phyloP scores from a whole-genome alignment of 2,797 vertebrate species.

The Heteromormyrus szaboi region DNA sequence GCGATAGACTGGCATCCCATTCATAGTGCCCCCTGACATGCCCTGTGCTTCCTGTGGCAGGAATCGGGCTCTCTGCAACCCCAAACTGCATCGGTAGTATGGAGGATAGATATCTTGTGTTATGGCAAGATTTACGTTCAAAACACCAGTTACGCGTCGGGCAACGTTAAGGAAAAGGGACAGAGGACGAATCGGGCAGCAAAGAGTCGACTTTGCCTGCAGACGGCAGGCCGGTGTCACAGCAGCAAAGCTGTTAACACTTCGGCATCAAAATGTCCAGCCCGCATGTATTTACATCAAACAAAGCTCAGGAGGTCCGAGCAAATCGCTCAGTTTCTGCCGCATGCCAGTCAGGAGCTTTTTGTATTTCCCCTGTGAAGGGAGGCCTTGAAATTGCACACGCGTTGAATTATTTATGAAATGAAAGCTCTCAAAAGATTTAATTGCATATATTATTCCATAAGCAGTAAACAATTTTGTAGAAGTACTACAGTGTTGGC shows the following conservation, averaged over 20 bases:
- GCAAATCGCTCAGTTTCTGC: not conserved
- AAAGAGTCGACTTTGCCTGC: not conserved
- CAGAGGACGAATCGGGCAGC: not conserved
- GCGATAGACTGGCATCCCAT: not conserved
- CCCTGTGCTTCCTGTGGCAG: not conserved
- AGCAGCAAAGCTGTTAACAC: not conserved
- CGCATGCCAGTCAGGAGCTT: not conserved
- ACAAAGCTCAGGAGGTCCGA: not conserved
- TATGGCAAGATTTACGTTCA: not conserved
- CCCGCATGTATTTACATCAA: not conserved
- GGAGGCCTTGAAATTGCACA: conserved; percentile 9
- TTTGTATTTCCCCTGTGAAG: conserved; percentile 8
- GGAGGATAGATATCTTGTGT: not conserved
- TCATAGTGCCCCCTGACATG: not conserved
- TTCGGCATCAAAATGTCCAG: not conserved
- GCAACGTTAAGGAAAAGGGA: not conserved
- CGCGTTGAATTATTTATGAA: conserved; percentile 20
- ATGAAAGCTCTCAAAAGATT: conserved; percentile 17
- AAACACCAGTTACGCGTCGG: not conserved
- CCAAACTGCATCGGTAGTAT: not conserved
- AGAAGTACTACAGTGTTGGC: not conserved
- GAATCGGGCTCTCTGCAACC: not conserved
- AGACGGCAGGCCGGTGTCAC: not conserved
- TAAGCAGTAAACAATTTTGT: conserved; percentile 16
- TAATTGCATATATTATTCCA: conserved; percentile 16